Evolutionary conservation across 2,888 invertebrate genomes (phyloP), one percentile per base, ranked within the genome.

Genomic region (Ochropacha duplaris): DNA sequence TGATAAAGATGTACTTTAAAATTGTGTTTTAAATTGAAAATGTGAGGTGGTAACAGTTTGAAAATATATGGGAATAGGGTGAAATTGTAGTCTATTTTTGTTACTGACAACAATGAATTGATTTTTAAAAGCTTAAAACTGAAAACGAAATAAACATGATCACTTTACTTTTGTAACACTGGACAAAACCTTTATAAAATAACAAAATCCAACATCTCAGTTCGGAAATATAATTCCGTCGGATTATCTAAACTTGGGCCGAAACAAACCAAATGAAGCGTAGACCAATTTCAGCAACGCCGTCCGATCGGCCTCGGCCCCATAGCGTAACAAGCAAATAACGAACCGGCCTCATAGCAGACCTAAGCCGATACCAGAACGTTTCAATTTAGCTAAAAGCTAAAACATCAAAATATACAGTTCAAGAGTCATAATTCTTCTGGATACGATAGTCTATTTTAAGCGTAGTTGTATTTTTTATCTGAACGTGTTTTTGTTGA

Each of bases 321-420:
- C 44, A 9, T 6, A 44, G 44, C 44, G 8, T 57, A 22, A 51
- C 58, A 24, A 55, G 57, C 57, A 56, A 67, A 62, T 64, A 56
- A 36, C 36, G n/a, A 36, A n/a, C 36, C 36, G 54, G 6, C 39
- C 49, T 4, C 50, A 58, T 65, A 60, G 62, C 59, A 64, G 60
- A 57, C 57, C 61, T 70, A 69, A 72, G 72, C 74, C 69, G 64
- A 72, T 71, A 57, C 68, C 62, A 65, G 73, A 68, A 64, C 68
- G 62, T 59, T 73, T 66, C 83, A 83, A 83, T 82, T 81, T 81
- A 72, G 72, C 71, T 82, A 78, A 83, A 79, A 83, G 82, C 82
- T 77, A 66, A 71, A 77, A 74, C 72, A 74, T 72, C 74, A 62
- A 69, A 71, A 73, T 72, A 69, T 66, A 70, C 66, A 67, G 59